phyloP scores from a whole-genome alignment of 2,888 invertebrate species.

The Drosophila stalkeri region DNA sequence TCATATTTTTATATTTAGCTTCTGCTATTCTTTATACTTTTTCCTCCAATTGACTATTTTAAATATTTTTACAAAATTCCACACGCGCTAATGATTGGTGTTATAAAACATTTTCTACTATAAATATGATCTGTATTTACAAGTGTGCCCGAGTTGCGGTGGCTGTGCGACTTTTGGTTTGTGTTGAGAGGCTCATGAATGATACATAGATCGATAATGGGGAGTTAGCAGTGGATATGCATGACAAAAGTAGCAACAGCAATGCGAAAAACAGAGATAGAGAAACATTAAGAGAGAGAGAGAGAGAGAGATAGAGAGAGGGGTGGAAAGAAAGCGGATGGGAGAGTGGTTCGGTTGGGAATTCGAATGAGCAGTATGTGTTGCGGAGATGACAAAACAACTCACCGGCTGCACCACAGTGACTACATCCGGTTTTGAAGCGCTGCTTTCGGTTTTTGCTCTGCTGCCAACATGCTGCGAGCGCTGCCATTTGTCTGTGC shows the following conservation, averaged over 20 bases:
- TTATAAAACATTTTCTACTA: not conserved
- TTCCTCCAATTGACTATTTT: too few relatives aligned
- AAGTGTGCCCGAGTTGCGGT: slow-evolving; percentile 18
- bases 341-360: slow-evolving; percentile 12
- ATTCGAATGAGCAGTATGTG: slow-evolving; percentile 43
- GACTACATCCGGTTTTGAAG: slow-evolving; percentile 82
- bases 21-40: too few relatives aligned
- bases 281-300: slow-evolving; percentile 30
- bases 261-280: slow-evolving; percentile 24
- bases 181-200: slow-evolving; percentile 25
- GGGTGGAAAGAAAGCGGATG: slow-evolving; percentile 12
- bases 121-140: slow-evolving; percentile 31
- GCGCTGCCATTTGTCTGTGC: slow-evolving; percentile 82
- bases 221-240: slow-evolving; percentile 19
- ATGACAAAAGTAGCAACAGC: slow-evolving; percentile 43
- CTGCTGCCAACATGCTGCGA: slow-evolving; percentile 76
- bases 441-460: slow-evolving; percentile 79
- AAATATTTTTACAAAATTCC: not conserved
- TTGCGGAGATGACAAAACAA: slow-evolving; percentile 77
- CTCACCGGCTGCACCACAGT: slow-evolving; percentile 85
- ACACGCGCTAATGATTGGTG: too few relatives aligned
- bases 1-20: too few relatives aligned
- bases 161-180: slow-evolving; percentile 16
- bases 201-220: slow-evolving; percentile 9
- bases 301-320: slow-evolving; percentile 17